phyloP scores from a whole-genome alignment of 2,888 invertebrate genomes.

The Netelia virgata region DNA sequence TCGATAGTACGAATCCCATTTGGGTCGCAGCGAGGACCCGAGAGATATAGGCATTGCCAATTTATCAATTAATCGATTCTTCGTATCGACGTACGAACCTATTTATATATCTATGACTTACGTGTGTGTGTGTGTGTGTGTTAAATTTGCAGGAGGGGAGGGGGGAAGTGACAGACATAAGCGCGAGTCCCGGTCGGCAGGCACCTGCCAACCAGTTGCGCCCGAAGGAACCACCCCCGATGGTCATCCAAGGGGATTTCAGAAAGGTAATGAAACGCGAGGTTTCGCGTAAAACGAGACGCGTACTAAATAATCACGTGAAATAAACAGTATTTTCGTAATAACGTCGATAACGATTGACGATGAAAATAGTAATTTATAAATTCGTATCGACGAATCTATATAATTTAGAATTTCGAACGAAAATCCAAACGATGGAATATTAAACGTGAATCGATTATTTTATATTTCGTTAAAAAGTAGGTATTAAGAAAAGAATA shows the following conservation, averaged over 20 bases:
- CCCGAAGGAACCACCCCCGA: slow-evolving; percentile 89
- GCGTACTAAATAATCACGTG: slow-evolving; percentile 3
- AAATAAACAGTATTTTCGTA: not conserved
- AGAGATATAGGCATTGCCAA: slow-evolving; percentile 12
- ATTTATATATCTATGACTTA: not conserved
- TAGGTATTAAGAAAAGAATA: not conserved
- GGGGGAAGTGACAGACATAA: slow-evolving; percentile 96
- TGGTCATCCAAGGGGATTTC: slow-evolving; percentile 96
- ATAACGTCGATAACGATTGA: not conserved
- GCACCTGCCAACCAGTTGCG: slow-evolving; percentile 87
- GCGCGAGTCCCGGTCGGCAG: slow-evolving; percentile 94
- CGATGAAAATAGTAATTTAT: not conserved
- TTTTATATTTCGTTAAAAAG: not conserved
- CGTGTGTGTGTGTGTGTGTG: not conserved
- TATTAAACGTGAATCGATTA: too few species aligned
- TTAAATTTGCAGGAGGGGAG: slow-evolving; percentile 91
- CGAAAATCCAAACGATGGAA: too few species aligned
- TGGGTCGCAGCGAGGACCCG: slow-evolving; percentile 6
- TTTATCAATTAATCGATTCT: slow-evolving; percentile 33
- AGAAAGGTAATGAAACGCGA: slow-evolving; percentile 88
- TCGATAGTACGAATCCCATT: slow-evolving; percentile 42
- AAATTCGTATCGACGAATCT: too few species aligned
- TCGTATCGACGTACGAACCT: not conserved
- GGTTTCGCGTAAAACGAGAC: slow-evolving; percentile 46
- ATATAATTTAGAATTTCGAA: too few species aligned